Evolutionary conservation across 1,140 invertebrate genomes (phyloP), one percentile per base, ranked within the genome.

Genomic region (Linepithema humile): DNA sequence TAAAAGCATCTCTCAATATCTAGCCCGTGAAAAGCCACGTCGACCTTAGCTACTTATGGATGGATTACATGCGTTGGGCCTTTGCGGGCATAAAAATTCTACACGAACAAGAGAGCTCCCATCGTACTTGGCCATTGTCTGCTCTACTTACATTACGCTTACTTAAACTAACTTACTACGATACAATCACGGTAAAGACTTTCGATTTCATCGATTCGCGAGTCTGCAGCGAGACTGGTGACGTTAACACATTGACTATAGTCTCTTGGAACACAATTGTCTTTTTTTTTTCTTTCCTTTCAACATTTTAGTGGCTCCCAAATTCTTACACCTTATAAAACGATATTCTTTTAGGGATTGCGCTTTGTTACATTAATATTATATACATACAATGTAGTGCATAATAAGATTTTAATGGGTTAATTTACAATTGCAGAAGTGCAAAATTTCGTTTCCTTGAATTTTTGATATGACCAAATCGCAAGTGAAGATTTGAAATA

Each of bases 51-150:
- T 93, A 93, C 92, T 92, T 92, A 92, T 93, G 92, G 92, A 93
- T 93, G 92, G 92, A 93, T 93, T 93, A 93, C 88, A 92, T 92
- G 91, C 91, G 86, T 92, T 91, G 92, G 92, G 92, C 92, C 92
- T 92, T 92, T 80, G 83, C 84, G 90, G 92, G 89, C 92, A 89
- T 93, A 92, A 90, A 93, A 92, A 92, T 91, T 92, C 91, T 92
- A 93, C 89, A 91, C 86, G 87, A 90, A 90, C 85, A 92, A 90
- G 91, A 91, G 82, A 89, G 65, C 73, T 91, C 59, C 83, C 87
- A 82, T 89, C 70, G 84, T 87, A 89, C 75, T 85, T 83, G 43
- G 75, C 72, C 88, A 83, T 82, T 23, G 35, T 69, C 62, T 80
- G 75, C 62, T 89, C 85, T 86, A 65, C 83, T 89, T 91, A 91